Evolutionary conservation across 2,797 vertebrate species (phyloP), one percentile per base, ranked within the genome.

Genomic region (Alcedo quadribrachys): DNA sequence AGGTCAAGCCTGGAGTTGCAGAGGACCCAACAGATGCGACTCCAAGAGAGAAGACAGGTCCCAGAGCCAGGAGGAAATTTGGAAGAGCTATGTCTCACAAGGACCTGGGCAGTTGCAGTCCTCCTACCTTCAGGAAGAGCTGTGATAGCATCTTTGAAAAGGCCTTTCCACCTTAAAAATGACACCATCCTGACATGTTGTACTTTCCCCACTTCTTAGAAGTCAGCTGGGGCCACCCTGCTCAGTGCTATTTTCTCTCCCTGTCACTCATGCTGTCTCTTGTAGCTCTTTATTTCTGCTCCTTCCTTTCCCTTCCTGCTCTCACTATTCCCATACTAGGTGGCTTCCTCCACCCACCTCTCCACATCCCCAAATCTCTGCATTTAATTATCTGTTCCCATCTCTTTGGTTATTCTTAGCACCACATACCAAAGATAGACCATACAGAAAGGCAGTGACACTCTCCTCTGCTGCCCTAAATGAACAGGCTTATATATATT

Each of bases 321-420:
- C 81, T 53, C 57, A 30, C 81, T 93, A 65, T 63, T 93, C 78
- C 70, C 1, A 3, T 33, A 62, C 87, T 14, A 77, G 74, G 43
- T 75, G 79, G 80, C 65, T 87, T 84, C 71, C 53, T 78, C 86
- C 90, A 78, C 90, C 60, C 80, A 87, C 88, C 75, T 92, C 50
- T 90, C 81, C 55, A 70, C 14, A 5, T 55, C 30, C 51, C 54
- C 77, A 81, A 30, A 86, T 71, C 71, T 67, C 40, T 20, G 11
- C 43, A 15, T 60, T 65, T 61, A 63, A 46, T 53, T 27, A 48
- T 82, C 81, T 54, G 28, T 67, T 55, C 48, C 78, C 60, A 78
- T 69, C 89, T 84, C 79, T 73, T 60, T 1, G 5, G 50, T 65
- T 94, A 91, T 80, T 81, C 87, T 85, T 62, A 76, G 83, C 71